Evolutionary conservation across 2,888 invertebrate genomes (phyloP).

Genomic region (Omphaloscelis lunosa): DNA sequence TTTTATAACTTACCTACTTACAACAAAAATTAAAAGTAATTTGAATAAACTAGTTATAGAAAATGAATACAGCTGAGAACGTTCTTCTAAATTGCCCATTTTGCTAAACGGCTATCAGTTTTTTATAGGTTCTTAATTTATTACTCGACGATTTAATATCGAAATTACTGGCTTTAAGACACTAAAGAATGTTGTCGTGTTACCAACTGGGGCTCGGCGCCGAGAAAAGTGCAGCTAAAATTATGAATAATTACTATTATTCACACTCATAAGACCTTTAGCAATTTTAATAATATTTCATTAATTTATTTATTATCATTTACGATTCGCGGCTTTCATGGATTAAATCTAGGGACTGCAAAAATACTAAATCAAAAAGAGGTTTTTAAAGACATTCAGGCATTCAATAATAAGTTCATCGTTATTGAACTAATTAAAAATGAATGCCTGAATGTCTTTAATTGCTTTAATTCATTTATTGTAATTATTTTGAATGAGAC

Average conservation of each 20-base stretch:
- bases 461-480: background rate
- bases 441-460: background rate
- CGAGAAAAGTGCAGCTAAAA: slow-evolving; percentile 68
- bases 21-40: slow-evolving; percentile 3
- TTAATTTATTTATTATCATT: slow-evolving; percentile 64
- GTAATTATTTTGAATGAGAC: background rate
- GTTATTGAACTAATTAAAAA: background rate
- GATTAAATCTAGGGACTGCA: background rate
- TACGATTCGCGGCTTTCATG: slow-evolving; percentile 5
- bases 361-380: slow-evolving; percentile 5
- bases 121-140: slow-evolving; percentile 62
- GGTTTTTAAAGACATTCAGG: too few relatives aligned
- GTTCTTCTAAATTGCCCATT: slow-evolving; percentile 51
- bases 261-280: slow-evolving; percentile 51
- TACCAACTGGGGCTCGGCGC: slow-evolving; percentile 43
- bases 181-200: slow-evolving; percentile 62
- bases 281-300: slow-evolving; percentile 66
- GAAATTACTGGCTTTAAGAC: slow-evolving; percentile 56
- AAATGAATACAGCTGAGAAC: slow-evolving; percentile 54
- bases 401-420: too few relatives aligned
- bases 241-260: slow-evolving; percentile 71
- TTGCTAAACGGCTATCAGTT: slow-evolving; percentile 46
- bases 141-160: slow-evolving; percentile 65
- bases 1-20: background rate
- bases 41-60: slow-evolving; percentile 19